Percentiles rank a stretch among this genome's conserved stretches.
phyloP scores from a whole-genome alignment of 2,113 vertebrate species.

The Callionymus lyra region DNA sequence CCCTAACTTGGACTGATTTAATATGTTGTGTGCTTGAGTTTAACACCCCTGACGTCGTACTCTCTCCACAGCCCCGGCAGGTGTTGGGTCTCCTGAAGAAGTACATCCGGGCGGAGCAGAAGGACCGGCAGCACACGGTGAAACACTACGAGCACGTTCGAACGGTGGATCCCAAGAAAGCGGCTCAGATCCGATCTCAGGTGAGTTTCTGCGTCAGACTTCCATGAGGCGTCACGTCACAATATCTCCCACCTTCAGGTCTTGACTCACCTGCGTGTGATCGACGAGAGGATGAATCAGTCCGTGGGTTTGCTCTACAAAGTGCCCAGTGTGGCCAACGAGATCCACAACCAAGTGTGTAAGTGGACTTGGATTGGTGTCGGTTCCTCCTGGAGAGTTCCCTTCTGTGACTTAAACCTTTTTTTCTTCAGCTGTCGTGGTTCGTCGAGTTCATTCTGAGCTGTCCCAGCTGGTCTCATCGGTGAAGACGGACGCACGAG shows the following conservation, averaged over 20 bases:
- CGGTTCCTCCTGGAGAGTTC: background rate
- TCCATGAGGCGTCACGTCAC: too few species aligned
- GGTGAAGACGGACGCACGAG: slow-evolving; percentile 83
- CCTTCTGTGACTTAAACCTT: background rate
- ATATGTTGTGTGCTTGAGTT: too few species aligned
- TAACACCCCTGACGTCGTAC: background rate
- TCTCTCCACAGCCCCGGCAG: slow-evolving; percentile 73
- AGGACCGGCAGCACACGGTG: slow-evolving; percentile 88
- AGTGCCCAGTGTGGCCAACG: slow-evolving; percentile 83
- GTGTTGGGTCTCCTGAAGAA: slow-evolving; percentile 84
- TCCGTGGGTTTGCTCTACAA: slow-evolving; percentile 90
- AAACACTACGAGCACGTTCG: slow-evolving; percentile 88
- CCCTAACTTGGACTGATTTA: too few species aligned
- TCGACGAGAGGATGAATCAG: slow-evolving; percentile 97
- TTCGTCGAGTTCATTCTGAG: slow-evolving; percentile 85
- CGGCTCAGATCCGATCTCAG: slow-evolving; percentile 91
- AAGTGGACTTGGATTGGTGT: slow-evolving; percentile 34
- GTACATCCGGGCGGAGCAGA: slow-evolving; percentile 88
- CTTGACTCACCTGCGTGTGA: slow-evolving; percentile 92
- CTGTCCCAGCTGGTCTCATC: slow-evolving; percentile 88
- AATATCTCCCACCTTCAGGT: slow-evolving; percentile 61
- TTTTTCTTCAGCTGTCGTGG: slow-evolving; percentile 68
- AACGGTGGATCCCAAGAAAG: slow-evolving; percentile 90
- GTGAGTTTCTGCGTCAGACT: slow-evolving; percentile 45
- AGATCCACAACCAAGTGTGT: slow-evolving; percentile 97